These are phyloP conservation scores for Syngnathus scovelli DNA, from an alignment of 2,113 vertebrate genomes.

Conservation along the genomic window DNA sequence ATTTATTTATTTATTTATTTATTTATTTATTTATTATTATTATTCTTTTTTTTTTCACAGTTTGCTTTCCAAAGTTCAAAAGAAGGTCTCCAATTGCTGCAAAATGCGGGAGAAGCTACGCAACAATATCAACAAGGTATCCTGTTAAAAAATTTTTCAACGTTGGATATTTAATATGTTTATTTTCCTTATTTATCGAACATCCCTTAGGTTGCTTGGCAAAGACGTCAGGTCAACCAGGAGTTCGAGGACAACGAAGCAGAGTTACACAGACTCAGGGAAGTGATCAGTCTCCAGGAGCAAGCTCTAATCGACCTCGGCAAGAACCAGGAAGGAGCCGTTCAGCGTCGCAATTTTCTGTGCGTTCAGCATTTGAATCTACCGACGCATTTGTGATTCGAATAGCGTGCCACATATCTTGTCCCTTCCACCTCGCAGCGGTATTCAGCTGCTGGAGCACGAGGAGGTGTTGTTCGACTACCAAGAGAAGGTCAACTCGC, in stretches of 20 bases:
- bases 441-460: slow-evolving; percentile 78
- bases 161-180: background rate
- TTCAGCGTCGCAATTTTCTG: slow-evolving; percentile 78
- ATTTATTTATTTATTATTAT: background rate
- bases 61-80: slow-evolving; percentile 53
- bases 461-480: slow-evolving; percentile 83
- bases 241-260: slow-evolving; percentile 70
- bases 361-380: slow-evolving; percentile 14
- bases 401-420: background rate
- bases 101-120: slow-evolving; percentile 70
- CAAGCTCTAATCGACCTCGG: slow-evolving; percentile 69
- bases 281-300: slow-evolving; percentile 66
- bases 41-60: slow-evolving; percentile 64
- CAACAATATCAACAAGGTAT: slow-evolving; percentile 66
- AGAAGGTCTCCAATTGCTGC: slow-evolving; percentile 74
- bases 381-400: background rate
- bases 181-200: background rate
- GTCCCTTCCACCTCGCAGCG: slow-evolving; percentile 58
- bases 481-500: slow-evolving; percentile 77
- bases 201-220: slow-evolving; percentile 43
- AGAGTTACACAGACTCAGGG: slow-evolving; percentile 69
- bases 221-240: slow-evolving; percentile 67
- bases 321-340: slow-evolving; percentile 66
- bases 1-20: slow-evolving; percentile 26
- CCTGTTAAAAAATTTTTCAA: background rate